A percentile compares a stretch with the other conserved stretches of the same genome.
Evolutionary conservation across 2,888 invertebrate genomes (phyloP).

Genomic region (Drosophila neotestacea): DNA sequence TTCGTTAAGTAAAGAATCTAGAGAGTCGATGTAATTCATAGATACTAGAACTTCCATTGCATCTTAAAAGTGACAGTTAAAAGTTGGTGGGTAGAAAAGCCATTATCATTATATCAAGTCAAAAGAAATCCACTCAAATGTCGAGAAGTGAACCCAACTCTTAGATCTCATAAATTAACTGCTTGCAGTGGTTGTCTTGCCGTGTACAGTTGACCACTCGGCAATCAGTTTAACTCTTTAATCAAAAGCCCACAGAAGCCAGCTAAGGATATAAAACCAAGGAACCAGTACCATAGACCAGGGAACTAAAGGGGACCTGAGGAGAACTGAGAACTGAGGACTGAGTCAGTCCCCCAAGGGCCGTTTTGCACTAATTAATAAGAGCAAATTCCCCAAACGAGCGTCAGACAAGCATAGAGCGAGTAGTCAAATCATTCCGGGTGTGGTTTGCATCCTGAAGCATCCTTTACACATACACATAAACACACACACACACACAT

Average conservation of each 20-base stretch:
- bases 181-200: constrained; percentile 7
- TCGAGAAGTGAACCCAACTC: not conserved
- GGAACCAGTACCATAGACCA: not conserved
- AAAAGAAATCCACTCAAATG: not conserved
- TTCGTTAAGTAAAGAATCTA: too few species aligned
- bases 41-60: too few species aligned
- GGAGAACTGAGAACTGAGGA: not conserved
- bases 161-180: not conserved
- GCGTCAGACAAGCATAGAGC: constrained; percentile 42
- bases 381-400: constrained; percentile 74
- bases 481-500: not conserved
- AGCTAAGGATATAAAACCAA: constrained; percentile 23
- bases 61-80: too few species aligned
- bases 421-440: constrained; percentile 42
- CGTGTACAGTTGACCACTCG: constrained; percentile 65
- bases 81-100: too few species aligned
- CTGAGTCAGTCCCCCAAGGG: constrained; percentile 68
- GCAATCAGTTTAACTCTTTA: constrained; percentile 67
- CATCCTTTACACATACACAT: constrained; percentile 9
- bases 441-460: constrained; percentile 44
- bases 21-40: too few species aligned
- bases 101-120: not conserved
- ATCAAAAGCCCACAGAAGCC: constrained; percentile 67
- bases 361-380: constrained; percentile 81
- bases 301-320: not conserved